Conservation (phyloP, 1,140 invertebrate species). For the Saccostrea glomerata region DNA sequence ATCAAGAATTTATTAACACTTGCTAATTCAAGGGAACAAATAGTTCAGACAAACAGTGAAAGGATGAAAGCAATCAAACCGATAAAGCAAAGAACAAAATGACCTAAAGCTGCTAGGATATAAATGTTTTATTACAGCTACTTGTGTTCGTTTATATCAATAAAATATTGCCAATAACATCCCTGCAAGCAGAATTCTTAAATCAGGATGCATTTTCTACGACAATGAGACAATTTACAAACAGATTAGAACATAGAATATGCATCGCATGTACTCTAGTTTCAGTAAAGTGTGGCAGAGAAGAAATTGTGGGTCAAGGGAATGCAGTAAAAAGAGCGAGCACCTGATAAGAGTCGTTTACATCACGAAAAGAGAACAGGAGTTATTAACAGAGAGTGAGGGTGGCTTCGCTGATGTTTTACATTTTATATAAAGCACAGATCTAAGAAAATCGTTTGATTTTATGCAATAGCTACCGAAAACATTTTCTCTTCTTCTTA, state of each 20-base stretch:
- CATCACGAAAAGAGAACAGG: not conserved
- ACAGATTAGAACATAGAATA: not conserved
- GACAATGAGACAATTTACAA: not conserved
- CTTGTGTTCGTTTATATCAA: not conserved
- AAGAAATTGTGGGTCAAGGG: conserved; percentile 13
- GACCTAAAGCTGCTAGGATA: not conserved
- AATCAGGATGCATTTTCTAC: not conserved
- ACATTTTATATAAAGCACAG: too few relatives aligned
- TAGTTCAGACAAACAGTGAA: not conserved
- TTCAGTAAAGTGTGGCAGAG: conserved; percentile 8
- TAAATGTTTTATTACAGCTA: not conserved
- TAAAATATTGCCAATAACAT: not conserved
- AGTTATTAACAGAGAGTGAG: too few relatives aligned
- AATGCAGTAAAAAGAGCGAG: not conserved
- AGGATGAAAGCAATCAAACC: not conserved
- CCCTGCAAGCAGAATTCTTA: not conserved
- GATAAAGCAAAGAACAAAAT: not conserved
- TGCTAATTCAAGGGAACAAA: not conserved
- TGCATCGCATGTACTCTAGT: not conserved
- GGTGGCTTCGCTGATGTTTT: too few relatives aligned
- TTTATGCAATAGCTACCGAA: too few relatives aligned
- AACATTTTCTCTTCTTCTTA: too few relatives aligned
- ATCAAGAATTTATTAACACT: not conserved
- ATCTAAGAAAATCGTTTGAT: too few relatives aligned
- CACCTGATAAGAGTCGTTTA: not conserved